phyloP scores from a whole-genome alignment of 2,797 vertebrate species.

The Spea hammondii region DNA sequence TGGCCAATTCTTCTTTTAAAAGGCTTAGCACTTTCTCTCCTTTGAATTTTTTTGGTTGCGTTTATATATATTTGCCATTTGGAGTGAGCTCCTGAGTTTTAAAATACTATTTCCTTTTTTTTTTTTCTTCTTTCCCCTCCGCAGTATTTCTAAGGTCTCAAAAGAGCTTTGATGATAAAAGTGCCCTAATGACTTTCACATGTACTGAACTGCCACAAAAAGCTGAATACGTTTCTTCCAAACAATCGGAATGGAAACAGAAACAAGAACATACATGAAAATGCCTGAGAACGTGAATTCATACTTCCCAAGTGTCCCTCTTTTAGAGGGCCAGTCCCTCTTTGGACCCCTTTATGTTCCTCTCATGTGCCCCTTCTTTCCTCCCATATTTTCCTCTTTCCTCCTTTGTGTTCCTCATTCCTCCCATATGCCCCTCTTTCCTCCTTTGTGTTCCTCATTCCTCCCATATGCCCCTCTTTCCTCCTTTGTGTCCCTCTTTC shows the following conservation, averaged over 20 bases:
- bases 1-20: constrained; percentile 52
- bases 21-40: constrained; percentile 48
- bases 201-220: constrained; percentile 28
- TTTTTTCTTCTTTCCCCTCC: background rate
- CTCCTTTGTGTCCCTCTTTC: too few species aligned
- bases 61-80: constrained; percentile 25
- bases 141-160: constrained; percentile 22
- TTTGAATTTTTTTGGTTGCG: constrained; percentile 26
- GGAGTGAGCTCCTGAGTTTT: constrained; percentile 22
- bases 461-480: too few species aligned
- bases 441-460: too few species aligned
- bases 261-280: too few species aligned
- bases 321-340: too few species aligned
- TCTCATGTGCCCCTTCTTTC: too few species aligned
- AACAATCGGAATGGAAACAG: background rate
- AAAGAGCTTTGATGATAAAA: constrained; percentile 27
- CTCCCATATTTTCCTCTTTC: too few species aligned
- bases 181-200: constrained; percentile 45
- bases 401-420: too few species aligned
- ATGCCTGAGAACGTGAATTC: too few species aligned
- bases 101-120: constrained; percentile 39
- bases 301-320: too few species aligned
- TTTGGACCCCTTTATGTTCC: too few species aligned
- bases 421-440: too few species aligned
- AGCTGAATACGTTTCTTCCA: background rate